Evolutionary conservation across 2,113 vertebrate species (phyloP).

Genomic region (Microtus montanus): DNA sequence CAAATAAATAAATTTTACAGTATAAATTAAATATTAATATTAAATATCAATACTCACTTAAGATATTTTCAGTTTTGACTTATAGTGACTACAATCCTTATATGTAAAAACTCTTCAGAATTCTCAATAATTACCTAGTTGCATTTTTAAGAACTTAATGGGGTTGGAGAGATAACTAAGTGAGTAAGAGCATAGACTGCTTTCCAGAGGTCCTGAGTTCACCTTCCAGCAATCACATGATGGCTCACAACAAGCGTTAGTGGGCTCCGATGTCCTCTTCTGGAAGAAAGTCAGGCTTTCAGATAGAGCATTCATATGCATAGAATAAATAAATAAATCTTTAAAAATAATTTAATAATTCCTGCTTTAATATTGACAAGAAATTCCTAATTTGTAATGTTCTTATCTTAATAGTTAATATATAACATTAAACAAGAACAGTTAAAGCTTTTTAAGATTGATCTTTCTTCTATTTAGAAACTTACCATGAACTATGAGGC

Average conservation of each 20-base stretch:
- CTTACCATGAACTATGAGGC: neutral
- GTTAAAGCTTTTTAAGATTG: neutral
- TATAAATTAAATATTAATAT: neutral
- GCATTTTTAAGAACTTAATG: neutral
- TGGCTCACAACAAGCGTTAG: no score
- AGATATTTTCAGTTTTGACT: neutral
- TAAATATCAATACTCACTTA: neutral
- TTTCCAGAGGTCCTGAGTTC: no score
- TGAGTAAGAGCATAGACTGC: no score
- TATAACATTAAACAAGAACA: neutral
- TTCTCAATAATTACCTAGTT: neutral
- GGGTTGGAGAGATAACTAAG: no score
- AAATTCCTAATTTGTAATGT: neutral
- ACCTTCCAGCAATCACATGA: no score
- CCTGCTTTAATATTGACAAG: neutral
- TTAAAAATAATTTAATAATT: neutral
- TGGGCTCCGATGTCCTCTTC: no score
- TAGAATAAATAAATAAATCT: no score
- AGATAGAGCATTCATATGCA: no score
- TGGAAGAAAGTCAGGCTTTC: no score
- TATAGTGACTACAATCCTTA: neutral
- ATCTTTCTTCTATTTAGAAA: neutral
- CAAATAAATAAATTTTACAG: neutral
- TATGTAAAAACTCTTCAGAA: neutral
- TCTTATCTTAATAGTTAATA: neutral